These are phyloP conservation scores for Misgurnus anguillicaudatus DNA, from an alignment of 2,113 vertebrate species.

Conservation along the genomic window DNA sequence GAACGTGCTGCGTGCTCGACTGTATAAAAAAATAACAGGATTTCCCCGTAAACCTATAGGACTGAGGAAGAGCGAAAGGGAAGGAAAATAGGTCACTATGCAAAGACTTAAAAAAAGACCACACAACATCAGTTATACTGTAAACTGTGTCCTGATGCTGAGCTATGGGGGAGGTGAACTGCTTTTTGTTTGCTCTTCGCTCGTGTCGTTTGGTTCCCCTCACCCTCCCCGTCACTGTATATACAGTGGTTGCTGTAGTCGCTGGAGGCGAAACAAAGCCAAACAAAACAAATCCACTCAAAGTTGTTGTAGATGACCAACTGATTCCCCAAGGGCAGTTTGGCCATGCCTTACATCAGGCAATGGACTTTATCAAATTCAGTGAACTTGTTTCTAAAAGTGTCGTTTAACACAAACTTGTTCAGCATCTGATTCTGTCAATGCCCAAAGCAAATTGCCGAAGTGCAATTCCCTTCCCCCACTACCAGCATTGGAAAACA, in stretches of 20 bases:
- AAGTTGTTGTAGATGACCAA: neutral
- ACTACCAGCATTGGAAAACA: neutral
- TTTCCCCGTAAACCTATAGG: neutral
- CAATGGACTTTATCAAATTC: neutral
- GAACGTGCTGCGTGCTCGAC: constrained; percentile 4
- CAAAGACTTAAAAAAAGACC: neutral
- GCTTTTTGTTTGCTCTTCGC: neutral
- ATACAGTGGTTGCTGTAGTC: constrained; percentile 4
- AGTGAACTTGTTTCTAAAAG: neutral
- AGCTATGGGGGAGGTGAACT: neutral
- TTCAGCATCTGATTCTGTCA: neutral
- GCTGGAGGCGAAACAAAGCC: neutral
- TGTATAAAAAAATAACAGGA: constrained; percentile 1
- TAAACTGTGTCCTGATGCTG: neutral
- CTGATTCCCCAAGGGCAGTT: neutral
- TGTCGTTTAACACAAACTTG: neutral
- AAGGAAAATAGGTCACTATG: constrained; percentile 29
- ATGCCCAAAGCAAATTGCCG: neutral
- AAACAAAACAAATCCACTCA: neutral
- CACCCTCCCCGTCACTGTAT: neutral
- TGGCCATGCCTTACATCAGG: neutral
- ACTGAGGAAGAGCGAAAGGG: neutral
- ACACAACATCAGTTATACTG: neutral
- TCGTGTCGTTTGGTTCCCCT: neutral
- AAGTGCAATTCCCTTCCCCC: constrained; percentile 21